Evolutionary conservation across 2,113 vertebrate genomes (phyloP).

Genomic region (Tor tambroides): DNA sequence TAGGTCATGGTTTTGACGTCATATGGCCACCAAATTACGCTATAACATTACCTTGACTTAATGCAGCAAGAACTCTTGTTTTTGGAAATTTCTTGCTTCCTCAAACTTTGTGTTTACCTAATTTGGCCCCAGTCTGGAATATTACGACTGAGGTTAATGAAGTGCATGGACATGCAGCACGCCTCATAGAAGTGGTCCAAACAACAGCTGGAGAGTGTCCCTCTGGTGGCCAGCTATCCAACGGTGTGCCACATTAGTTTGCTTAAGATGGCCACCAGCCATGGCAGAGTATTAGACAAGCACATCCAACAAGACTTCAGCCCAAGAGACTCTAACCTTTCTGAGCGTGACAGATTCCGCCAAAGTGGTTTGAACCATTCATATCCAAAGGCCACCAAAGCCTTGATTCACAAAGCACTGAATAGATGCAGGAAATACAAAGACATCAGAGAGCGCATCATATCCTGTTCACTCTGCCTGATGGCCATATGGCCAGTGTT

Average conservation of each 20-base stretch:
- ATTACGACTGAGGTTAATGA: conserved; percentile 46
- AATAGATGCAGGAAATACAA: conserved; percentile 32
- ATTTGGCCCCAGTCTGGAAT: conserved; percentile 24
- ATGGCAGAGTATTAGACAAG: conserved; percentile 31
- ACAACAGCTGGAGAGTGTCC: conserved; percentile 52
- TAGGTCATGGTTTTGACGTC: background rate
- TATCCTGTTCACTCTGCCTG: conserved; percentile 23
- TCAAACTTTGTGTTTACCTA: conserved; percentile 29
- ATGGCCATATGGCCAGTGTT: conserved; percentile 37
- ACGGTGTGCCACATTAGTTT: conserved; percentile 42
- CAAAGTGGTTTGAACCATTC: background rate
- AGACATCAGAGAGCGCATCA: conserved; percentile 38
- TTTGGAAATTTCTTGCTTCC: background rate
- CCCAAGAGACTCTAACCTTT: conserved; percentile 32
- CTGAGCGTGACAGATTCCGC: conserved; percentile 8
- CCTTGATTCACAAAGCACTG: background rate
- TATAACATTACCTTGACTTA: background rate
- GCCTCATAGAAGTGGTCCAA: conserved; percentile 43
- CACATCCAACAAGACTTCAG: conserved; percentile 29
- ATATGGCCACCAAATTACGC: background rate
- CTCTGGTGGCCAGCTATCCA: conserved; percentile 29
- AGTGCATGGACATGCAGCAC: conserved; percentile 41
- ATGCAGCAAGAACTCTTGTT: background rate
- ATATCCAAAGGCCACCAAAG: background rate
- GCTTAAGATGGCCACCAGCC: conserved; percentile 48